Evolutionary conservation across 2,888 invertebrate species (phyloP).

Genomic region (Boloria selene): DNA sequence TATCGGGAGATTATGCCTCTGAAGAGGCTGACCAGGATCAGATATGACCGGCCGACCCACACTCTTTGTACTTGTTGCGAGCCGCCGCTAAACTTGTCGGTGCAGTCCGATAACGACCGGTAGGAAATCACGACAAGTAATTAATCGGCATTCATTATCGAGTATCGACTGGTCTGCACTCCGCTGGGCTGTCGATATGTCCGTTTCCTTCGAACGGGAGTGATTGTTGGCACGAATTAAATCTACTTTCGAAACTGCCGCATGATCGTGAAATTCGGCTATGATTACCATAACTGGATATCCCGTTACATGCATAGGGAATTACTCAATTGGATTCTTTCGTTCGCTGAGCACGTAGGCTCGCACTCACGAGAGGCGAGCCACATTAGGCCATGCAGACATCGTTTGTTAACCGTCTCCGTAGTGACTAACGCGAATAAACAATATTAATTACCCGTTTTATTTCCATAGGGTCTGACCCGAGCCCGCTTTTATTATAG

Average conservation of each 20-base stretch:
- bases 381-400: slow-evolving; percentile 46
- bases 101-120: slow-evolving; percentile 43
- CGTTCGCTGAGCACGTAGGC: slow-evolving; percentile 45
- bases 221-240: slow-evolving; percentile 58
- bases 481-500: slow-evolving; percentile 62
- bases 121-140: slow-evolving; percentile 53
- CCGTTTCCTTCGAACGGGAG: slow-evolving; percentile 50
- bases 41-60: slow-evolving; percentile 37
- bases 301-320: slow-evolving; percentile 73
- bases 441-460: slow-evolving; percentile 78
- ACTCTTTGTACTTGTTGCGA: too few species aligned
- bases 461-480: slow-evolving; percentile 60
- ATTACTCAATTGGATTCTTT: slow-evolving; percentile 75
- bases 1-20: slow-evolving; percentile 75
- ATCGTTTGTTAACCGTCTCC: slow-evolving; percentile 60
- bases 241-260: slow-evolving; percentile 70
- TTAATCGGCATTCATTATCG: slow-evolving; percentile 55
- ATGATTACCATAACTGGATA: slow-evolving; percentile 79
- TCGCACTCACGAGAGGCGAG: slow-evolving; percentile 36
- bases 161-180: slow-evolving; percentile 35
- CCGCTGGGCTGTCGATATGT: slow-evolving; percentile 30
- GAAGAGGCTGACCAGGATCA: slow-evolving; percentile 48
- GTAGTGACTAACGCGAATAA: slow-evolving; percentile 74
- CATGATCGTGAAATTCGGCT: slow-evolving; percentile 74
- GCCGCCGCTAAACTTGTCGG: slow-evolving; percentile 12